Evolutionary conservation across 2,888 invertebrate species (phyloP).

Genomic region (Drosophila acutilabella): DNA sequence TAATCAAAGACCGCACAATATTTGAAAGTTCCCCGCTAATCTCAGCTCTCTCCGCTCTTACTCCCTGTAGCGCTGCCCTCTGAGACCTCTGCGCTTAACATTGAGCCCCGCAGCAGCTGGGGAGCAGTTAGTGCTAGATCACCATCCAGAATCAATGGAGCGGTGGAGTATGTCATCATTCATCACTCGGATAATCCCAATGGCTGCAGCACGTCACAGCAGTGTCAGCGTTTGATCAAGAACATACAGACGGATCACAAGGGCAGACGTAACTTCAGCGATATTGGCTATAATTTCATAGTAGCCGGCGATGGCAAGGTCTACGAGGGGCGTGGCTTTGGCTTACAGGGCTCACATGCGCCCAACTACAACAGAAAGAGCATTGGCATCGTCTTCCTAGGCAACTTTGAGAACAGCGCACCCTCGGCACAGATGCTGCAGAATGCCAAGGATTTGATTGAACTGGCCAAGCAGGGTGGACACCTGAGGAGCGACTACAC

Average conservation of each 20-base stretch:
- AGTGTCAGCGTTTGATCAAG: slow-evolving; percentile 87
- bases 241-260: slow-evolving; percentile 89
- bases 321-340: slow-evolving; percentile 91
- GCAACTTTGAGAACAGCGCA: slow-evolving; percentile 84
- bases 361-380: slow-evolving; percentile 88
- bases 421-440: slow-evolving; percentile 88
- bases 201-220: slow-evolving; percentile 86
- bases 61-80: slow-evolving; percentile 32
- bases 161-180: slow-evolving; percentile 89
- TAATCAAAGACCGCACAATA: slow-evolving; percentile 29
- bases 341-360: slow-evolving; percentile 89
- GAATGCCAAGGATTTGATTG: slow-evolving; percentile 87
- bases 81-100: slow-evolving; percentile 57
- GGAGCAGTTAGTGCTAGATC: slow-evolving; percentile 86
- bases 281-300: slow-evolving; percentile 90
- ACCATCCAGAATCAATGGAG: slow-evolving; percentile 85
- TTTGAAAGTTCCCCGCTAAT: not conserved
- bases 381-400: slow-evolving; percentile 90
- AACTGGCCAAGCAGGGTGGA: slow-evolving; percentile 87
- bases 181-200: slow-evolving; percentile 89
- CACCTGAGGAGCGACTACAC: slow-evolving; percentile 87
- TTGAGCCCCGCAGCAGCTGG: slow-evolving; percentile 86
- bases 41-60: not conserved
- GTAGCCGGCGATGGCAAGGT: slow-evolving; percentile 90
- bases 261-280: slow-evolving; percentile 87